phyloP scores from a whole-genome alignment of 2,888 invertebrate genomes.

The Melikaiella ostensackeni region DNA sequence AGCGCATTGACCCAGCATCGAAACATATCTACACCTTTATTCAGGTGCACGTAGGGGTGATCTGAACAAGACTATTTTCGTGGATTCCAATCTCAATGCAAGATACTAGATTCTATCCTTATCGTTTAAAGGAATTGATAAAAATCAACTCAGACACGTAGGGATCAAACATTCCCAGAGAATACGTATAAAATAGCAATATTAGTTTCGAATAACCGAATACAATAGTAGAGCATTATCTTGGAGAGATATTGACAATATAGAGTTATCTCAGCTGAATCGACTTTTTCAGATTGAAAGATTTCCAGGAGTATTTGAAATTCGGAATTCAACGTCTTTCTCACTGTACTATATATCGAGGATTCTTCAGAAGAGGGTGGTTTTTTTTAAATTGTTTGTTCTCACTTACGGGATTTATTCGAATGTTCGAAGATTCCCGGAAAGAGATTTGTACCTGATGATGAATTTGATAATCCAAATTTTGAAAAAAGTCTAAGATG shows the following conservation, averaged over 20 bases:
- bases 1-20: slow-evolving; percentile 41
- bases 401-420: too few species aligned
- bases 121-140: background rate
- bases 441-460: too few species aligned
- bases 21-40: background rate
- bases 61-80: slow-evolving; percentile 9
- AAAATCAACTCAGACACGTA: background rate
- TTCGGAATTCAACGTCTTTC: background rate
- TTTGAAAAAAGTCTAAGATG: too few species aligned
- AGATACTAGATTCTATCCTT: background rate
- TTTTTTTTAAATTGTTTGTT: too few species aligned
- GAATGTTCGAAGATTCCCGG: too few species aligned
- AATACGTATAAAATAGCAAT: background rate
- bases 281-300: background rate
- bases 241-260: background rate
- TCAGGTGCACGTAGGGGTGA: background rate
- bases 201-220: background rate
- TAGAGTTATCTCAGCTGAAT: background rate
- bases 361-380: too few species aligned
- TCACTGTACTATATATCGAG: too few species aligned
- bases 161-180: background rate
- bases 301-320: background rate
- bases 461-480: too few species aligned
- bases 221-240: background rate
- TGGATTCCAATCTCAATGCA: background rate